phyloP scores from a whole-genome alignment of 2,113 vertebrate species.

The Hippopotamus amphibius region DNA sequence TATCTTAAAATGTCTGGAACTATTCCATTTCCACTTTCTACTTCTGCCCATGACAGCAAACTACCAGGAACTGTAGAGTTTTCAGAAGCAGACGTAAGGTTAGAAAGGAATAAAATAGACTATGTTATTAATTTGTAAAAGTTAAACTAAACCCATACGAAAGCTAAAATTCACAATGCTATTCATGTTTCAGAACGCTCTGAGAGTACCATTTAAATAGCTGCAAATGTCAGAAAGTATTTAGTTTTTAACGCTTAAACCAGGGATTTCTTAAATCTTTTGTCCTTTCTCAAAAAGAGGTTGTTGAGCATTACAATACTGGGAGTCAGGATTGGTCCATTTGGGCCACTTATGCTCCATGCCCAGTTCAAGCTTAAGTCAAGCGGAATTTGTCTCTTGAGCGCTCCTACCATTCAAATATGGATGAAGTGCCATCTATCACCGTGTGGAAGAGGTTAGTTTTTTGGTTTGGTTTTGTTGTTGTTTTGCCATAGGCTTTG shows the following conservation, averaged over 20 bases:
- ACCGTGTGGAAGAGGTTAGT: background rate
- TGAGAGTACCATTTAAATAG: background rate
- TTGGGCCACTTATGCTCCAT: background rate
- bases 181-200: background rate
- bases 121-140: constrained; percentile 44
- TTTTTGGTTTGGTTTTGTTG: background rate
- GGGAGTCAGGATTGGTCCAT: background rate
- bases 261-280: background rate
- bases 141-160: background rate
- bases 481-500: background rate
- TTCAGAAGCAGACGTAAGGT: constrained; percentile 1
- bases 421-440: background rate
- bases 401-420: background rate
- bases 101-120: constrained; percentile 28
- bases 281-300: background rate
- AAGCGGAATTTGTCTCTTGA: background rate
- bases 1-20: constrained; percentile 9
- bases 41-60: background rate
- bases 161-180: background rate
- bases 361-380: background rate
- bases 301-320: background rate
- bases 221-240: background rate
- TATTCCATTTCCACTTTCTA: background rate
- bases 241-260: background rate
- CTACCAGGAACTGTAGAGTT: background rate